A percentile compares a stretch with the other conserved stretches of the same genome.
phyloP scores from a whole-genome alignment of 2,797 vertebrate species.

The Atherinosoma microstoma region DNA sequence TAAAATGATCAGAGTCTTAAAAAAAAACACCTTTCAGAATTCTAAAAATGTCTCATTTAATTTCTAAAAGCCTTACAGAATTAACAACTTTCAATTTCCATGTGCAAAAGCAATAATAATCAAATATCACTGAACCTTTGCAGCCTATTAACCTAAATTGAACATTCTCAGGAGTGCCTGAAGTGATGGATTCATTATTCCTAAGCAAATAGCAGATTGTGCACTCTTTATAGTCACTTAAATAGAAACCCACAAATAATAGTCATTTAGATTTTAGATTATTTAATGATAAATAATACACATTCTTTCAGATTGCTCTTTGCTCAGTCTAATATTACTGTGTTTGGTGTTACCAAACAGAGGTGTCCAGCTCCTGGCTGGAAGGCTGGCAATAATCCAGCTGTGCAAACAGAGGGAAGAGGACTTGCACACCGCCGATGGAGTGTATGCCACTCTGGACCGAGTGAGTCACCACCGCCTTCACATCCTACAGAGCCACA shows the following conservation, averaged over 20 bases:
- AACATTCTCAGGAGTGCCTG: not conserved
- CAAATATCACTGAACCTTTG: not conserved
- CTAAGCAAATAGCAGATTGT: too few relatives aligned
- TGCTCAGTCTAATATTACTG: not conserved
- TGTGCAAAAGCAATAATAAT: not conserved
- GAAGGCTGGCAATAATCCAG: slow-evolving; percentile 92
- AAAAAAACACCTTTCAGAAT: too few relatives aligned
- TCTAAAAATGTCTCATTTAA: not conserved
- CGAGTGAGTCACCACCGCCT: slow-evolving; percentile 96
- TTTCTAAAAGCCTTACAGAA: not conserved
- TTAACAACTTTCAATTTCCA: not conserved
- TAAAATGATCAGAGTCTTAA: not conserved
- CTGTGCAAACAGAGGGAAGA: slow-evolving; percentile 98
- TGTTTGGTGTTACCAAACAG: slow-evolving; percentile 88
- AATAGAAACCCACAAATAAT: not conserved
- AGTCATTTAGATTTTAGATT: not conserved
- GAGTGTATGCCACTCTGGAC: slow-evolving; percentile 98
- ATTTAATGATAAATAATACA: slow-evolving; percentile 1
- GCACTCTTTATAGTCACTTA: not conserved
- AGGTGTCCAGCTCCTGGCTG: slow-evolving; percentile 91
- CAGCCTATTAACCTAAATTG: not conserved
- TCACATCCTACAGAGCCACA: slow-evolving; percentile 90
- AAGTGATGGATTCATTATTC: too few relatives aligned
- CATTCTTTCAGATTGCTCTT: slow-evolving; percentile 4
- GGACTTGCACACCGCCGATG: slow-evolving; percentile 96